Percentiles rank a stretch among this genome's conserved stretches.
Conservation (phyloP, 2,888 invertebrate genomes). For the Parochlus steinenii region DNA sequence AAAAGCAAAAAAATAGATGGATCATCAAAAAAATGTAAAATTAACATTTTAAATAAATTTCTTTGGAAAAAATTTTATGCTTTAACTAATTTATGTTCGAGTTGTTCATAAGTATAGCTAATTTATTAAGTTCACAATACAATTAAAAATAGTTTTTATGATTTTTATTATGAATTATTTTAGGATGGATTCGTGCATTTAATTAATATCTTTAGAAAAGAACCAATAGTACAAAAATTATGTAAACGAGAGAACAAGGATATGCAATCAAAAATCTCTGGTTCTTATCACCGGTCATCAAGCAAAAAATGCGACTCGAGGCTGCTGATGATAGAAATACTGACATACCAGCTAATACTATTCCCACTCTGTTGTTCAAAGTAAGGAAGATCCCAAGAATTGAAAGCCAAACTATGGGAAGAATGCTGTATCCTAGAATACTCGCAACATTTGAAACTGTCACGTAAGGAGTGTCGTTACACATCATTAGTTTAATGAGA, state of each 20-base stretch:
- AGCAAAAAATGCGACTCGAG: slow-evolving; percentile 80
- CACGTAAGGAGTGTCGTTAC: slow-evolving; percentile 45
- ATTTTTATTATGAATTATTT: too few relatives aligned
- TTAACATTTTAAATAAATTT: not conserved
- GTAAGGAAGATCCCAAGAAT: slow-evolving; percentile 59
- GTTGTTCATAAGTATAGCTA: not conserved
- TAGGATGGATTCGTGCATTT: not conserved
- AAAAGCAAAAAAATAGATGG: not conserved
- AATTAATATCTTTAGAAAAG: slow-evolving; percentile 52
- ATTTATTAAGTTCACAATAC: not conserved
- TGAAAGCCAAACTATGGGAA: slow-evolving; percentile 82
- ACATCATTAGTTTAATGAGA: slow-evolving; percentile 70
- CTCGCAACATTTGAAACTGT: slow-evolving; percentile 66
- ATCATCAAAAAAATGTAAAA: not conserved
- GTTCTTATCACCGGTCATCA: slow-evolving; percentile 72
- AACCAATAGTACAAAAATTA: slow-evolving; percentile 81
- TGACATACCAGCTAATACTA: slow-evolving; percentile 45
- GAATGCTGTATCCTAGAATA: slow-evolving; percentile 80
- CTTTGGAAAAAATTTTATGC: not conserved
- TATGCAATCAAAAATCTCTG: slow-evolving; percentile 79
- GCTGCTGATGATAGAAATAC: slow-evolving; percentile 85
- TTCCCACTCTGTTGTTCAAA: slow-evolving; percentile 54
- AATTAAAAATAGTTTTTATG: too few relatives aligned
- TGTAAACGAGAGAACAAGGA: slow-evolving; percentile 83
- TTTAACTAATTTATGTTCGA: not conserved